Evolutionary conservation across 2,888 invertebrate species (phyloP).

Genomic region (Rhyacophila evoluta): DNA sequence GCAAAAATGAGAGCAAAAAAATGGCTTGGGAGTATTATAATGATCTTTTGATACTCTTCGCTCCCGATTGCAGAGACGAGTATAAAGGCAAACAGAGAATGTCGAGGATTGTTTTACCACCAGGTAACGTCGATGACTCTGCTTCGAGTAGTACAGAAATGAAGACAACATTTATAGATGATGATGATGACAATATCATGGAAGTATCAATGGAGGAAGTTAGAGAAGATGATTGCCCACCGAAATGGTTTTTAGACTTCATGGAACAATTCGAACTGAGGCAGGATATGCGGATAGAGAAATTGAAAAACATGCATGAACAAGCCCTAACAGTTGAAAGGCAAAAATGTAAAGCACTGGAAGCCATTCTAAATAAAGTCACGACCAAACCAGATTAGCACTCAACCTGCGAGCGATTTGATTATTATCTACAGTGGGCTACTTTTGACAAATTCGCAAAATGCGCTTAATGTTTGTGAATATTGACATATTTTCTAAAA

Average conservation of each 20-base stretch:
- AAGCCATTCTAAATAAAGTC: constrained; percentile 36
- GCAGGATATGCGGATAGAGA: constrained; percentile 34
- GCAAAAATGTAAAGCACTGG: constrained; percentile 42
- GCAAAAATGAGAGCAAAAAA: constrained; percentile 36
- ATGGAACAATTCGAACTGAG: constrained; percentile 41
- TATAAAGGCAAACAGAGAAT: constrained; percentile 36
- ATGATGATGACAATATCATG: not conserved
- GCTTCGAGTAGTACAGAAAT: not conserved
- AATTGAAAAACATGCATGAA: constrained; percentile 39
- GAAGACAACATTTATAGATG: too few relatives aligned
- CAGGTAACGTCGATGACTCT: not conserved
- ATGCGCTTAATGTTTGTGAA: too few relatives aligned
- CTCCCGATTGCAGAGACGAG: constrained; percentile 39
- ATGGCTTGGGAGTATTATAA: constrained; percentile 50
- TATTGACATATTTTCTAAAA: too few relatives aligned
- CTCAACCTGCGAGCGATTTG: too few relatives aligned
- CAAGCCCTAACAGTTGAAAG: constrained; percentile 38
- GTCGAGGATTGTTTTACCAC: constrained; percentile 38
- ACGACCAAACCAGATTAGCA: constrained; percentile 5
- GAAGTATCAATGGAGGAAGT: constrained; percentile 6
- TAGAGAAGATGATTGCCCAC: not conserved
- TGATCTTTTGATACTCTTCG: constrained; percentile 44
- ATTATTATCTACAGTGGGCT: too few relatives aligned
- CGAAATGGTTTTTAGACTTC: constrained; percentile 42
- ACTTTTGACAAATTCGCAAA: too few relatives aligned